Evolutionary conservation across 2,888 invertebrate species (phyloP).

Genomic region (Seira musarum): DNA sequence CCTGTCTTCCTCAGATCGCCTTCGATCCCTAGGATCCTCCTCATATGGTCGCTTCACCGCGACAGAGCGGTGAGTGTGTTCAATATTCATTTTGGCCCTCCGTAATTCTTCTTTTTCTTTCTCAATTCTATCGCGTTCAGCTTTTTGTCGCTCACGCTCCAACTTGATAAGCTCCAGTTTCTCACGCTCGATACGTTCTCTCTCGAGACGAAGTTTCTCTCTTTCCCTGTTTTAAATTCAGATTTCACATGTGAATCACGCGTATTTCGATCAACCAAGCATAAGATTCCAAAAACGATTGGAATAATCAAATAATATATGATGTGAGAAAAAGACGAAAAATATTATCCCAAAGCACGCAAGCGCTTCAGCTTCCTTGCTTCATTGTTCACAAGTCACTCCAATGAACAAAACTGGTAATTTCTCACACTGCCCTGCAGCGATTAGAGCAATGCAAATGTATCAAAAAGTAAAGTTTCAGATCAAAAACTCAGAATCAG

Average conservation of each 20-base stretch:
- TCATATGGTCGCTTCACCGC: constrained; percentile 55
- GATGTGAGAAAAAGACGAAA: constrained; percentile 17
- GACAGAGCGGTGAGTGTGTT: constrained; percentile 42
- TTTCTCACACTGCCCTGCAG: too few species aligned
- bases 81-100: constrained; percentile 72
- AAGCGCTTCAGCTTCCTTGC: too few species aligned
- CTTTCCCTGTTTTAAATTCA: constrained; percentile 78
- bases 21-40: constrained; percentile 41
- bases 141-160: constrained; percentile 87
- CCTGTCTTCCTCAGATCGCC: constrained; percentile 25
- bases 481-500: too few species aligned
- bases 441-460: too few species aligned
- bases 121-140: constrained; percentile 75
- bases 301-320: too few species aligned
- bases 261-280: too few species aligned
- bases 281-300: too few species aligned
- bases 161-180: constrained; percentile 87
- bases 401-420: too few species aligned
- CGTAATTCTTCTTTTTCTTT: constrained; percentile 87
- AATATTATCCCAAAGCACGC: too few species aligned
- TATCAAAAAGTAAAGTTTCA: too few species aligned
- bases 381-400: too few species aligned
- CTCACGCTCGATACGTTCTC: constrained; percentile 90
- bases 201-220: constrained; percentile 85
- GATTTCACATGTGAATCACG: too few species aligned